These are phyloP conservation scores for Drosophila fuyamai DNA, from an alignment of 1,140 invertebrate genomes.

Conservation along the genomic window DNA sequence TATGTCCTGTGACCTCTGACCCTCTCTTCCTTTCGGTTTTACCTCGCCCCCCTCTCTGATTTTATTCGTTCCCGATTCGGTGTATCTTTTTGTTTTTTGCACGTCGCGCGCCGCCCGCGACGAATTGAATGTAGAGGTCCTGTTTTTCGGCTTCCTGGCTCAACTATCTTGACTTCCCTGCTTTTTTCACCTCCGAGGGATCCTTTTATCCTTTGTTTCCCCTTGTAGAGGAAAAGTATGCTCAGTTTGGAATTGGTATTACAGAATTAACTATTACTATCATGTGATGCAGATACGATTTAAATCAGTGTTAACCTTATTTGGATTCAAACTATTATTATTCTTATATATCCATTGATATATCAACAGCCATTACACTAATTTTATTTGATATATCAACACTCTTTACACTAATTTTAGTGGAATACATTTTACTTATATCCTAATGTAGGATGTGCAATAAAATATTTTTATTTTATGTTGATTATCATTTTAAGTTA, in stretches of 20 bases:
- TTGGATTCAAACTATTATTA: too few relatives aligned
- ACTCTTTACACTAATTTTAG: too few relatives aligned
- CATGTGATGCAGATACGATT: too few relatives aligned
- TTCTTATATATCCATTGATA: too few relatives aligned
- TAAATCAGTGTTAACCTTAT: too few relatives aligned
- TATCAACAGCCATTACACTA: too few relatives aligned
- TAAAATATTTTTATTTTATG: too few relatives aligned
- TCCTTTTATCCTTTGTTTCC: not conserved
- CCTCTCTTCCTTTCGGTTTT: conserved; percentile 1
- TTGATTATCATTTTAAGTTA: too few relatives aligned
- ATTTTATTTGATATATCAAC: too few relatives aligned
- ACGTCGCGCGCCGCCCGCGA: conserved; percentile 66
- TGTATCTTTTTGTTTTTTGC: conserved; percentile 67
- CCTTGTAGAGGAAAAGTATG: not conserved
- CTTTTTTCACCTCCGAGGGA: not conserved
- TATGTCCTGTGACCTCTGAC: conserved; percentile 5
- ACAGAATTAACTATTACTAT: too few relatives aligned
- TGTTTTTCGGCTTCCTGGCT: not conserved
- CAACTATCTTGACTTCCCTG: conserved; percentile 17
- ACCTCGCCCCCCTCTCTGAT: conserved; percentile 4
- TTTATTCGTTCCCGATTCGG: conserved; percentile 9
- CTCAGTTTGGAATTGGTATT: not conserved
- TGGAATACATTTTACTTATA: too few relatives aligned
- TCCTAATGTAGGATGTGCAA: too few relatives aligned
- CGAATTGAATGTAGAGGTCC: conserved; percentile 36